A percentile compares a stretch with the other conserved stretches of the same genome.
Conservation (phyloP, 2,113 vertebrate genomes). For the Anguilla japonica region DNA sequence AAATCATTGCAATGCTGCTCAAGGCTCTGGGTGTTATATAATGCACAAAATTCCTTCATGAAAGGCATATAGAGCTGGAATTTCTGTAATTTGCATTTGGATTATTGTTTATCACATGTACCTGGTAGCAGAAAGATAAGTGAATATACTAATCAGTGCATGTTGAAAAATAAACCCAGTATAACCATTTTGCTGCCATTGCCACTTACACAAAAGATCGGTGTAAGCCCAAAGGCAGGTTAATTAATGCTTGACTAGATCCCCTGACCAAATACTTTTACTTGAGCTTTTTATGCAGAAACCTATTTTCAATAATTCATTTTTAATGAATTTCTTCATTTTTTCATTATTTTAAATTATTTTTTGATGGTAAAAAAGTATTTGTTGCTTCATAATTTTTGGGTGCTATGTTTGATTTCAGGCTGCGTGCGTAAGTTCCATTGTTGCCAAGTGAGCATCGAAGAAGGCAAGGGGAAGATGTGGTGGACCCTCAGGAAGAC, state of each 20-base stretch:
- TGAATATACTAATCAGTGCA: not conserved
- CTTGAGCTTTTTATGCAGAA: no score
- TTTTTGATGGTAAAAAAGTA: no score
- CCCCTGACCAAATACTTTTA: no score
- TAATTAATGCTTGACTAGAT: no score
- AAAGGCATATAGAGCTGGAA: not conserved
- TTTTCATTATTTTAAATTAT: no score
- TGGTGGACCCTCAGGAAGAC: slow-evolving; percentile 98
- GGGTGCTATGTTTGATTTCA: slow-evolving; percentile 49
- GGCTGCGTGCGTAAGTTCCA: slow-evolving; percentile 89
- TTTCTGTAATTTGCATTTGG: not conserved
- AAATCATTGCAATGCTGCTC: not conserved
- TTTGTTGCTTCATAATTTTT: no score
- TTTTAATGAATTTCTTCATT: no score
- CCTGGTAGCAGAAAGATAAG: not conserved
- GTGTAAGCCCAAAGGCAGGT: no score
- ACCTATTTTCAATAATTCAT: no score
- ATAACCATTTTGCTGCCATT: no score
- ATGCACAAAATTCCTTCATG: not conserved
- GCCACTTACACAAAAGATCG: no score
- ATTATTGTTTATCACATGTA: not conserved
- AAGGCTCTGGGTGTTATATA: not conserved
- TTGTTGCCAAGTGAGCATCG: slow-evolving; percentile 88
- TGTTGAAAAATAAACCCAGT: no score
- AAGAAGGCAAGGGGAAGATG: slow-evolving; percentile 79